Percentiles rank a stretch among this genome's conserved stretches.
These are phyloP conservation scores for Pedicia rivosa DNA, from an alignment of 2,888 invertebrate genomes.

Conservation along the genomic window DNA sequence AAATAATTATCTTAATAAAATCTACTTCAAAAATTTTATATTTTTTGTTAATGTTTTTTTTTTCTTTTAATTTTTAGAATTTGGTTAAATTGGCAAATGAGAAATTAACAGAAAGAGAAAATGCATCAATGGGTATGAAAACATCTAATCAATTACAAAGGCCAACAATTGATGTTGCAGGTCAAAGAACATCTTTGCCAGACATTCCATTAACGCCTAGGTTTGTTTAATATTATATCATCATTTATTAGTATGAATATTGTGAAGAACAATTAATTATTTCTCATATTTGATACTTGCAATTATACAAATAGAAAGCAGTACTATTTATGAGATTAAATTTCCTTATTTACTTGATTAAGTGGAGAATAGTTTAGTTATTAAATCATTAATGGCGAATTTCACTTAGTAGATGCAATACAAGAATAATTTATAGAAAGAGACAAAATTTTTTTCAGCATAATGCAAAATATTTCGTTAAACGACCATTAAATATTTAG, in stretches of 20 bases:
- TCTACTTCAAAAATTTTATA: not conserved
- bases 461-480: no score
- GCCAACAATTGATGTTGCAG: conserved; percentile 30
- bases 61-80: conserved; percentile 34
- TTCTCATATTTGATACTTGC: no score
- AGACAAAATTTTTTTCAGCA: no score
- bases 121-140: conserved; percentile 14
- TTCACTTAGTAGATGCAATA: no score
- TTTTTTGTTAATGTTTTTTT: conserved; percentile 4
- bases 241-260: not conserved
- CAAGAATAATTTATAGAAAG: no score
- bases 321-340: no score
- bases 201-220: conserved; percentile 74
- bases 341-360: no score
- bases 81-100: conserved; percentile 66
- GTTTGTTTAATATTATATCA: conserved; percentile 43
- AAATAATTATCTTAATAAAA: not conserved
- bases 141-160: conserved; percentile 22
- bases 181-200: conserved; percentile 50
- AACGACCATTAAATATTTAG: no score
- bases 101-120: conserved; percentile 50
- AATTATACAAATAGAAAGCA: no score
- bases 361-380: no score
- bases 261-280: no score
- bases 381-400: no score